Evolutionary conservation across 1,140 invertebrate genomes (phyloP).

Genomic region (Thalassaphorura encarpata): DNA sequence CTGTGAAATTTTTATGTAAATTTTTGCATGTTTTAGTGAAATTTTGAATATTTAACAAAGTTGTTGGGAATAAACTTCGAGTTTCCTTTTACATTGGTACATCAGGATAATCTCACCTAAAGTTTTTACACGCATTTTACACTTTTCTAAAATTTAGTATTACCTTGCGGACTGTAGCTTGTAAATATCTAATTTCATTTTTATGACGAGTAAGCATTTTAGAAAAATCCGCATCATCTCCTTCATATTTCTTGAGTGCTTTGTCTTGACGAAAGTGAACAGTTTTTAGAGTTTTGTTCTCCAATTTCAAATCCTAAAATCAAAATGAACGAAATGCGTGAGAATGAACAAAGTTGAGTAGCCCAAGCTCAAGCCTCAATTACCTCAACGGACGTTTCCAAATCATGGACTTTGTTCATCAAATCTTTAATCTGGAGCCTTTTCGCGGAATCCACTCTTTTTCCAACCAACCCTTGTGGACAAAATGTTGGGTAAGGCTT

Average conservation of each 20-base stretch:
- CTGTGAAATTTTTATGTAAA: not conserved
- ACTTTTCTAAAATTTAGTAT: too few species aligned
- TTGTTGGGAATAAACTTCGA: not conserved
- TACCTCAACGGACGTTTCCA: slow-evolving; percentile 6
- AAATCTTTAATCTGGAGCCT: slow-evolving; percentile 8
- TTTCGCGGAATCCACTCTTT: slow-evolving; percentile 6
- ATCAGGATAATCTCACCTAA: too few species aligned
- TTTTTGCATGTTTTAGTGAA: not conserved
- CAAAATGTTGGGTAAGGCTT: too few species aligned
- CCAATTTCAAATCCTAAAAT: slow-evolving; percentile 6
- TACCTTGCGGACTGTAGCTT: slow-evolving; percentile 8
- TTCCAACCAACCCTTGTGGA: not conserved
- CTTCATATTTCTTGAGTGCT: slow-evolving; percentile 17
- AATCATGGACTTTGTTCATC: slow-evolving; percentile 5
- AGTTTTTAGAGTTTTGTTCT: slow-evolving; percentile 12
- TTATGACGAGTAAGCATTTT: slow-evolving; percentile 11
- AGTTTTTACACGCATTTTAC: too few species aligned
- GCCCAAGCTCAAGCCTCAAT: not conserved
- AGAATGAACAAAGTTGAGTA: not conserved
- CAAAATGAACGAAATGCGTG: not conserved
- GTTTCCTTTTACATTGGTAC: too few species aligned
- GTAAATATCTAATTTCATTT: slow-evolving; percentile 8
- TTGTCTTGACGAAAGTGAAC: slow-evolving; percentile 14
- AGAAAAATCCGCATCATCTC: slow-evolving; percentile 14
- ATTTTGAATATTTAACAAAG: not conserved